These are phyloP conservation scores for Orchesella cincta DNA, from an alignment of 1,140 invertebrate genomes.

Conservation along the genomic window DNA sequence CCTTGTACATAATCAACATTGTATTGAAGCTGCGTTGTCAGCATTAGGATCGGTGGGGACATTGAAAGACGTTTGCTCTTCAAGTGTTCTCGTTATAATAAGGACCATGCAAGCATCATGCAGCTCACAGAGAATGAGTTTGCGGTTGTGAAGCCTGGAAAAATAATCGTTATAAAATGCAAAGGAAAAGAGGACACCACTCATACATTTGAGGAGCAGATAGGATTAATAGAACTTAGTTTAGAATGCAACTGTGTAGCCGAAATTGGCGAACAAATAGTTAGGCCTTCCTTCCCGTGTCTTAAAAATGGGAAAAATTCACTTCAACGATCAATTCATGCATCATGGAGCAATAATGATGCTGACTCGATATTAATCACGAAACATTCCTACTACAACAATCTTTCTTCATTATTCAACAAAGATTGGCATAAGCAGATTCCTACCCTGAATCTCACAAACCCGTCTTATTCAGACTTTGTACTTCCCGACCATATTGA, in stretches of 20 bases:
- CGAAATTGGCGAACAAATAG: not conserved
- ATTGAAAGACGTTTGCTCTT: not conserved
- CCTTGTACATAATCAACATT: not conserved
- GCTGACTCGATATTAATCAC: not conserved
- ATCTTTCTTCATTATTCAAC: not conserved
- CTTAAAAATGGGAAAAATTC: not conserved
- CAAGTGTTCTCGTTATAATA: not conserved
- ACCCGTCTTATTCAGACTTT: not conserved
- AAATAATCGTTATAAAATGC: not conserved
- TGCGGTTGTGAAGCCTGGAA: not conserved
- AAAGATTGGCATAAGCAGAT: not conserved
- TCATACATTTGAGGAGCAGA: not conserved
- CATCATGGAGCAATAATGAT: not conserved
- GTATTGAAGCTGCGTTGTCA: not conserved
- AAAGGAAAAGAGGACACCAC: not conserved
- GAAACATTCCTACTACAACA: not conserved
- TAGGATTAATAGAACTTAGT: not conserved
- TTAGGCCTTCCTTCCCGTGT: not conserved
- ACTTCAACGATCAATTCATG: not conserved
- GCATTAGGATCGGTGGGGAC: not conserved
- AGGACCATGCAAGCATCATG: not conserved
- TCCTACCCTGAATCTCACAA: not conserved
- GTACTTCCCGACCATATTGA: not conserved
- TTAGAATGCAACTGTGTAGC: not conserved
- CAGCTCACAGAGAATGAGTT: not conserved